A percentile compares a stretch with the other conserved stretches of the same genome.
phyloP scores from a whole-genome alignment of 2,797 vertebrate species.

The Poecilia velifera region DNA sequence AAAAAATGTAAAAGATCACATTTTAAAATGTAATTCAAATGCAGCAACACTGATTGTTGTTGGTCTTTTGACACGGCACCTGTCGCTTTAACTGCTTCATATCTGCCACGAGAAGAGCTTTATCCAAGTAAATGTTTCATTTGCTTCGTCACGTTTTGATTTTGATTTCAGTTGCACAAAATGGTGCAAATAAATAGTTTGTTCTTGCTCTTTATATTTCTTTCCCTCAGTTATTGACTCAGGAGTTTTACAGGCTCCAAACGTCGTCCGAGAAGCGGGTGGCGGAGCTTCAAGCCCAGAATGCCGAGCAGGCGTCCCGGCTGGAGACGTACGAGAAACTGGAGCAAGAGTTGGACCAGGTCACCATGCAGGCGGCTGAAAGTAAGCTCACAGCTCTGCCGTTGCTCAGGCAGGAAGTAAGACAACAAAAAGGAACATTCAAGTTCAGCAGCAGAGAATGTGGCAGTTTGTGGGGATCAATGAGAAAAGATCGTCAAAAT shows the following conservation, averaged over 20 bases:
- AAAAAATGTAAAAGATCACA: background rate
- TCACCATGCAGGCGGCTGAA: constrained; percentile 96
- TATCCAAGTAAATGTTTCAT: background rate
- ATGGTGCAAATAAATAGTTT: background rate
- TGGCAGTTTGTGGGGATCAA: background rate
- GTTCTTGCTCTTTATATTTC: background rate
- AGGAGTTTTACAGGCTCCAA: constrained; percentile 96
- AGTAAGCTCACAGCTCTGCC: constrained; percentile 77
- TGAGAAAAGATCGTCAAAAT: background rate
- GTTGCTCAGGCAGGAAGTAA: background rate
- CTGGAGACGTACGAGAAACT: constrained; percentile 92
- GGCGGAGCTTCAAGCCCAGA: constrained; percentile 89
- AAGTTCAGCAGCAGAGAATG: background rate
- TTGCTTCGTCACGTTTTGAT: background rate
- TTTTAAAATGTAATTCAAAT: background rate
- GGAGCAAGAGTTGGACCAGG: constrained; percentile 94
- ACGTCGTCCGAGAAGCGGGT: constrained; percentile 89
- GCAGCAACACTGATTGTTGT: background rate
- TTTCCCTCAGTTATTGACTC: constrained; percentile 90
- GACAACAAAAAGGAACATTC: background rate
- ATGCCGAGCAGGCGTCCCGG: constrained; percentile 87
- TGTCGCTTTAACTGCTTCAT: background rate
- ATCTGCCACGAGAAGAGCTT: background rate
- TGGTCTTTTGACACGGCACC: background rate
- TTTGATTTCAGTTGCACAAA: background rate